Conservation (phyloP, 2,888 invertebrate species). For the Cryptocephalus primarius region DNA sequence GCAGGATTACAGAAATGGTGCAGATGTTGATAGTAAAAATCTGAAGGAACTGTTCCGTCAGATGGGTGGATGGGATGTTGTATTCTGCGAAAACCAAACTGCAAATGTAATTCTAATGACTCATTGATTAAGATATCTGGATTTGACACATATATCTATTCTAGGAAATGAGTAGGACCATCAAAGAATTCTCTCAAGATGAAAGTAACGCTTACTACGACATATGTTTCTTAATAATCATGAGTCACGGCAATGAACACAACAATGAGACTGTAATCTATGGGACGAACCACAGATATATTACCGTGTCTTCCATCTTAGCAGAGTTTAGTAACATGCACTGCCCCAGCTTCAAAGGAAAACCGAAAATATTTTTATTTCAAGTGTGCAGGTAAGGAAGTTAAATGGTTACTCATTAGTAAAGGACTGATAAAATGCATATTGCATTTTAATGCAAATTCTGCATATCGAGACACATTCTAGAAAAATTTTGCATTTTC, state of each 20-base stretch:
- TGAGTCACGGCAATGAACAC: slow-evolving; percentile 51
- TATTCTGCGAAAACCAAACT: slow-evolving; percentile 10
- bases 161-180: slow-evolving; percentile 35
- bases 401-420: too few relatives aligned
- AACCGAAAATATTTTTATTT: slow-evolving; percentile 62
- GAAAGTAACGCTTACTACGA: slow-evolving; percentile 40
- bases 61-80: slow-evolving; percentile 32
- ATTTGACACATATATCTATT: slow-evolving; percentile 1
- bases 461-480: too few relatives aligned
- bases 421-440: too few relatives aligned
- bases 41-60: slow-evolving; percentile 49
- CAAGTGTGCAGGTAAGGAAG: slow-evolving; percentile 50
- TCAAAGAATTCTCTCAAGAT: slow-evolving; percentile 36
- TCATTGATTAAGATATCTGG: background rate
- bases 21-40: slow-evolving; percentile 45
- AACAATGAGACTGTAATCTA: slow-evolving; percentile 41
- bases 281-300: slow-evolving; percentile 44
- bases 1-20: slow-evolving; percentile 41
- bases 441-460: too few relatives aligned
- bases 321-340: slow-evolving; percentile 45
- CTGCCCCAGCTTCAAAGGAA: slow-evolving; percentile 43
- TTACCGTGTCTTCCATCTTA: slow-evolving; percentile 43
- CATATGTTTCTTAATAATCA: slow-evolving; percentile 53
- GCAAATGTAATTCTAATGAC: slow-evolving; percentile 7
- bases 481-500: too few relatives aligned